These are phyloP conservation scores for Diachrysia chrysitis DNA, from an alignment of 2,888 invertebrate genomes.

Conservation along the genomic window DNA sequence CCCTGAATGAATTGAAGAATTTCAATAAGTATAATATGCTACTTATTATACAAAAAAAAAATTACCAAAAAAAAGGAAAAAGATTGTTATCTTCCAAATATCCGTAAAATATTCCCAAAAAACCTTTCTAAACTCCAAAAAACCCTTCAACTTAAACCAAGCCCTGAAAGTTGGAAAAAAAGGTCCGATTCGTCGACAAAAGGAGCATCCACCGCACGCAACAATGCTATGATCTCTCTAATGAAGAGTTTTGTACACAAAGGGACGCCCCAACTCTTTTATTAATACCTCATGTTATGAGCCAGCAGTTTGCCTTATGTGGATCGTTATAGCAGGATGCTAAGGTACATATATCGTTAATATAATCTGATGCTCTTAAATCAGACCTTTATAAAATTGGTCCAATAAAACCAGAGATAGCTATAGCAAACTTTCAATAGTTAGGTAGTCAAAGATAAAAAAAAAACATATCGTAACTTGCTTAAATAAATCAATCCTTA, in stretches of 20 bases:
- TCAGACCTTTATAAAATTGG: background rate
- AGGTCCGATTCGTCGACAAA: conserved; percentile 73
- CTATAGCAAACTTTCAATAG: background rate
- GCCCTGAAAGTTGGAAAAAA: conserved; percentile 66
- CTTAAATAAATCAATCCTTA: too few species aligned
- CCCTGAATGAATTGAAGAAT: too few species aligned
- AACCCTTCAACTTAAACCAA: conserved; percentile 58
- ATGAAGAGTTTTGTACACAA: conserved; percentile 88
- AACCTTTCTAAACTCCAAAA: conserved; percentile 45
- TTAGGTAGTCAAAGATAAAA: too few species aligned
- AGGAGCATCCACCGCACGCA: conserved; percentile 73
- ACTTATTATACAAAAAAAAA: background rate
- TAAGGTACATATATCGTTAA: conserved; percentile 35
- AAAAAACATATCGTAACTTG: too few species aligned
- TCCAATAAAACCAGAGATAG: background rate
- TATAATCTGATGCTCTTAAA: conserved; percentile 2
- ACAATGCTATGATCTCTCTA: conserved; percentile 86
- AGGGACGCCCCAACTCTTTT: conserved; percentile 81
- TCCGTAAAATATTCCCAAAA: background rate
- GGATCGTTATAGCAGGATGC: conserved; percentile 35
- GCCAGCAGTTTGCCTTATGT: conserved; percentile 49
- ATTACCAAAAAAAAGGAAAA: conserved; percentile 15
- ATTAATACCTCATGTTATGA: conserved; percentile 80
- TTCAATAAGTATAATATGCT: too few species aligned
- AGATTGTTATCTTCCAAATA: background rate